A percentile compares a stretch with the other conserved stretches of the same genome.
phyloP scores from a whole-genome alignment of 2,797 vertebrate species.

The Gadopsis marmoratus region DNA sequence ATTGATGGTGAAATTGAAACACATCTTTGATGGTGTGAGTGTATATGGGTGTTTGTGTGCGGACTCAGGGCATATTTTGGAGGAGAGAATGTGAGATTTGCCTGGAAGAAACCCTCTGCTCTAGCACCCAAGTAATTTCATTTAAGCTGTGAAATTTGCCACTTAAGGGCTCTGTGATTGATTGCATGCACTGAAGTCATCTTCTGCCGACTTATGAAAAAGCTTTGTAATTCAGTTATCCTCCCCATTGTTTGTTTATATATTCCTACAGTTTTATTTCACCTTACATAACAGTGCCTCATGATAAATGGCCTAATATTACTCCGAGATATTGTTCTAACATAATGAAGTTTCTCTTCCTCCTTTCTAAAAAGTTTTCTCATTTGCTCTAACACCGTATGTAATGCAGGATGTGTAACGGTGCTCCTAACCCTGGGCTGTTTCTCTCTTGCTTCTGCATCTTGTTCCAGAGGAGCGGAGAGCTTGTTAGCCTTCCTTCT shows the following conservation, averaged over 20 bases:
- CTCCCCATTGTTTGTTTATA: slow-evolving; percentile 78
- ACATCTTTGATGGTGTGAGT: slow-evolving; percentile 17
- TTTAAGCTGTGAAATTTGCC: slow-evolving; percentile 72
- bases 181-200: slow-evolving; percentile 73
- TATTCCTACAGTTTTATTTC: slow-evolving; percentile 76
- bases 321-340: slow-evolving; percentile 78
- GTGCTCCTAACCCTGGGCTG: slow-evolving; percentile 65
- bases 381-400: slow-evolving; percentile 62
- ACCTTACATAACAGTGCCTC: slow-evolving; percentile 70
- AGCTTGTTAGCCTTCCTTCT: slow-evolving; percentile 86
- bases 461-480: slow-evolving; percentile 84
- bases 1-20: slow-evolving; percentile 46
- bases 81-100: slow-evolving; percentile 52
- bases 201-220: slow-evolving; percentile 81
- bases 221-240: slow-evolving; percentile 77
- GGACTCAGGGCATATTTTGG: slow-evolving; percentile 34
- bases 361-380: slow-evolving; percentile 59
- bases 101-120: slow-evolving; percentile 54
- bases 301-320: slow-evolving; percentile 81
- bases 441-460: slow-evolving; percentile 68
- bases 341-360: slow-evolving; percentile 74
- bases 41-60: slow-evolving; percentile 26
- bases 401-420: slow-evolving; percentile 55
- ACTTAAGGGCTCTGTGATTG: slow-evolving; percentile 76
- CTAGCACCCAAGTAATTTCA: slow-evolving; percentile 71